Percentiles rank a stretch among this genome's conserved stretches.
These are phyloP conservation scores for Allacma fusca DNA, from an alignment of 2,888 invertebrate species.

Conservation along the genomic window DNA sequence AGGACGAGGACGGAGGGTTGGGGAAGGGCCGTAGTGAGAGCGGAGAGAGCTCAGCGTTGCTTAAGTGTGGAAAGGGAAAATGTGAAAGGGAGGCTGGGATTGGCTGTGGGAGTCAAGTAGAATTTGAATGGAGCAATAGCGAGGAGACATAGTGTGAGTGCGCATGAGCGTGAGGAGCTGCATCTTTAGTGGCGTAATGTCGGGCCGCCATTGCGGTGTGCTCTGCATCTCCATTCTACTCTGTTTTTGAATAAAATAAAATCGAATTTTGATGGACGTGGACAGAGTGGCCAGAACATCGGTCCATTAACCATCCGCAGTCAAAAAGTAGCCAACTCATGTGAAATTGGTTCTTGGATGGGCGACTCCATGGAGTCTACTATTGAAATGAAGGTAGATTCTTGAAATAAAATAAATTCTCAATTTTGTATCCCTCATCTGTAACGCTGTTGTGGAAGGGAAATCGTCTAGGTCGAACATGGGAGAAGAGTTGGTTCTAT, in stretches of 20 bases:
- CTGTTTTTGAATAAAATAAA: slow-evolving; percentile 22
- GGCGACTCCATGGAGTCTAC: slow-evolving; percentile 47
- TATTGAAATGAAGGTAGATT: slow-evolving; percentile 31
- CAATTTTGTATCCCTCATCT: slow-evolving; percentile 1
- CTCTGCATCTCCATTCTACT: slow-evolving; percentile 27
- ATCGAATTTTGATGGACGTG: slow-evolving; percentile 38
- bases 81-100: slow-evolving; percentile 18
- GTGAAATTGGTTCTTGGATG: slow-evolving; percentile 34
- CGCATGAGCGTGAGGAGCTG: slow-evolving; percentile 34
- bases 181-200: slow-evolving; percentile 41
- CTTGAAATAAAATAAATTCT: slow-evolving; percentile 17
- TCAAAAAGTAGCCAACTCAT: slow-evolving; percentile 24
- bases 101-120: slow-evolving; percentile 10
- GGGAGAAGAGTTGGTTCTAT: too few relatives aligned
- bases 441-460: background rate
- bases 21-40: background rate
- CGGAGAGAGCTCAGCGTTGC: background rate
- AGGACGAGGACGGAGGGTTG: background rate
- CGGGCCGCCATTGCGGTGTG: slow-evolving; percentile 38
- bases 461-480: too few relatives aligned
- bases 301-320: slow-evolving; percentile 34
- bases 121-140: slow-evolving; percentile 31
- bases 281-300: slow-evolving; percentile 36
- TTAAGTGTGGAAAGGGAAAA: slow-evolving; percentile 5
- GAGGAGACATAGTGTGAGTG: background rate